Evolutionary conservation across 2,113 vertebrate genomes (phyloP).

Genomic region (Harpagus bidentatus): DNA sequence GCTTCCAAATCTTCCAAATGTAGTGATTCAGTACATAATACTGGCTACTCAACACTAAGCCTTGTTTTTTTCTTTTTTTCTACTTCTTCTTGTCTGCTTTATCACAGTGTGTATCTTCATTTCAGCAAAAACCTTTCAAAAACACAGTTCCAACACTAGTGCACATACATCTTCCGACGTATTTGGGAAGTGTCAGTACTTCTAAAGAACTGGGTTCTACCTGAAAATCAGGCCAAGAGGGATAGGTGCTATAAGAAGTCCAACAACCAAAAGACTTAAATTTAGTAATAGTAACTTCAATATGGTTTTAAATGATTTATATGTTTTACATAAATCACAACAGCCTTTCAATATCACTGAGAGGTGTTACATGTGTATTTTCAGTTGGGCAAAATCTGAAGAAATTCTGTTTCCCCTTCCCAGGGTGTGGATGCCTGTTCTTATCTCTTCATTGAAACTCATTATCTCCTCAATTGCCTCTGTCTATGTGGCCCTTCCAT

Average conservation of each 20-base stretch:
- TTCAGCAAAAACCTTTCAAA: not conserved
- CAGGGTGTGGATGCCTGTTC: not conserved
- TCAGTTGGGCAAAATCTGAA: not conserved
- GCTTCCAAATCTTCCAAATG: not conserved
- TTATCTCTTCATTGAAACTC: not conserved
- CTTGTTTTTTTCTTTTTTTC: not conserved
- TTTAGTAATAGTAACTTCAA: not conserved
- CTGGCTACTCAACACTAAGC: not conserved
- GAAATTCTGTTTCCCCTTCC: not conserved
- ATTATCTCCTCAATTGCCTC: not conserved
- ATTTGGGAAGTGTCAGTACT: not conserved
- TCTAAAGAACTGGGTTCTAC: not conserved
- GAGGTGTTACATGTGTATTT: not conserved
- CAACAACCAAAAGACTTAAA: not conserved
- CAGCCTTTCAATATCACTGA: not conserved
- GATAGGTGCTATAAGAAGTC: not conserved
- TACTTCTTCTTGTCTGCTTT: not conserved
- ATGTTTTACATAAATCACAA: not conserved
- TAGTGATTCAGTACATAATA: not conserved
- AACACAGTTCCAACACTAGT: no score
- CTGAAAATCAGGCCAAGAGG: not conserved
- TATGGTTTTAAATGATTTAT: not conserved
- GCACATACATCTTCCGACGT: not conserved
- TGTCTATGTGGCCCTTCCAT: not conserved
- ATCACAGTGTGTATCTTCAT: not conserved